Evolutionary conservation across 92 coral and sea anemone genomes (phyloP).

Genomic region (Scolanthus callimorphus): DNA sequence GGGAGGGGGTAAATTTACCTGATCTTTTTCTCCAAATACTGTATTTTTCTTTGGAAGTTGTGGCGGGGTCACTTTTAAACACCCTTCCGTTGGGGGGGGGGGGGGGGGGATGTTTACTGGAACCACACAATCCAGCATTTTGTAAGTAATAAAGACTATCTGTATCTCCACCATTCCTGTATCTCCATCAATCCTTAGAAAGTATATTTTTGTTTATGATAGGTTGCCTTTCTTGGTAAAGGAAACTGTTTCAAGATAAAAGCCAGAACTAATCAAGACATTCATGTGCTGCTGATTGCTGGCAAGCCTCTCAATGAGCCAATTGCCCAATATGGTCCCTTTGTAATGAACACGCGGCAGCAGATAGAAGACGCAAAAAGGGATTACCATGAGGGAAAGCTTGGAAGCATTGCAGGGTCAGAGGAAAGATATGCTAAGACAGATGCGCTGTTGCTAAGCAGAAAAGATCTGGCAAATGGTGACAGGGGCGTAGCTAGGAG

Average conservation of each 20-base stretch:
- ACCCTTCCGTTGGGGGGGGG: too few relatives aligned
- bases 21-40: too few relatives aligned
- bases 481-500: too few relatives aligned
- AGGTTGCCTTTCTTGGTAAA: constrained; percentile 86
- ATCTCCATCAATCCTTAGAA: too few relatives aligned
- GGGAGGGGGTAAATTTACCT: too few relatives aligned
- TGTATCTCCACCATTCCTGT: too few relatives aligned
- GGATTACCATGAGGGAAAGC: constrained; percentile 73
- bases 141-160: too few relatives aligned
- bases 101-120: too few relatives aligned
- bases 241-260: constrained; percentile 57
- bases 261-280: constrained; percentile 58
- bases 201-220: too few relatives aligned
- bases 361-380: constrained; percentile 75
- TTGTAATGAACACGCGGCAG: constrained; percentile 97
- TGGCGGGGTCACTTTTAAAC: too few relatives aligned
- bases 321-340: constrained; percentile 86
- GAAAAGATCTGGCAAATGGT: constrained; percentile 79
- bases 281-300: constrained; percentile 89
- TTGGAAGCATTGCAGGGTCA: constrained; percentile 87
- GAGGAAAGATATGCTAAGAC: constrained; percentile 91
- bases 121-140: too few relatives aligned
- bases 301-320: constrained; percentile 92
- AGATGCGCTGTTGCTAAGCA: constrained; percentile 70
- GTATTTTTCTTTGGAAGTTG: too few relatives aligned